Percentiles rank a stretch among this genome's conserved stretches.
These are phyloP conservation scores for Brachionus koreanus DNA, from an alignment of 1,140 invertebrate species.

Conservation along the genomic window DNA sequence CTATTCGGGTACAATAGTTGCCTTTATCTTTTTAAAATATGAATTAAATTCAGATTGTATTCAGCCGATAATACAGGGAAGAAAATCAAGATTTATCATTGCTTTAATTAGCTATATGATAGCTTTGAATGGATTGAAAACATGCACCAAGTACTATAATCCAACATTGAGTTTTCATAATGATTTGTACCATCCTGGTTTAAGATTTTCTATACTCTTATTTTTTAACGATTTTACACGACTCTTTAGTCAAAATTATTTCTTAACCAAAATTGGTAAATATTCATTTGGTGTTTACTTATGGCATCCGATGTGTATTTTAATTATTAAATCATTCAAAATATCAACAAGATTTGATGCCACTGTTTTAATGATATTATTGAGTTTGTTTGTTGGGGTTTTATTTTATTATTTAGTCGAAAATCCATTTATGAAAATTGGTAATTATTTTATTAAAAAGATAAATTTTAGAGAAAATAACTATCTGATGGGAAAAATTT, in stretches of 20 bases:
- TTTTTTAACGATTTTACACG: not conserved
- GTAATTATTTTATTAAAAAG: slow-evolving; percentile 31
- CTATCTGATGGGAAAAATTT: not conserved
- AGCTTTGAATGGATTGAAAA: not conserved
- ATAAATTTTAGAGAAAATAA: not conserved
- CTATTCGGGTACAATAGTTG: not conserved
- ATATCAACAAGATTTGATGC: not conserved
- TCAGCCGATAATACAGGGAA: not conserved
- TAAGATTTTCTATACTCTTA: not conserved
- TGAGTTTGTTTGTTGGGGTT: not conserved
- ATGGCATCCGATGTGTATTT: slow-evolving; percentile 12
- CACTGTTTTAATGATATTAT: not conserved
- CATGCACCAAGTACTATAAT: not conserved
- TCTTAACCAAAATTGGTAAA: not conserved
- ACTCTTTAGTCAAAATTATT: not conserved
- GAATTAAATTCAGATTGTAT: not conserved
- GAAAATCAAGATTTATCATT: not conserved
- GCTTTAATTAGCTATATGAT: not conserved
- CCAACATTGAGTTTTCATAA: not conserved
- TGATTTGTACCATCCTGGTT: not conserved
- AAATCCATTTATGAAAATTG: slow-evolving; percentile 13
- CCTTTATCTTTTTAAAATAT: slow-evolving; percentile 12
- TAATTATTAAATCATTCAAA: not conserved
- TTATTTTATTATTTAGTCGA: slow-evolving; percentile 28
- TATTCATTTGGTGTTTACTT: slow-evolving; percentile 21